A percentile compares a stretch with the other conserved stretches of the same genome.
These are phyloP conservation scores for Leptobrachium leishanense DNA, from an alignment of 2,113 vertebrate genomes.

Conservation along the genomic window DNA sequence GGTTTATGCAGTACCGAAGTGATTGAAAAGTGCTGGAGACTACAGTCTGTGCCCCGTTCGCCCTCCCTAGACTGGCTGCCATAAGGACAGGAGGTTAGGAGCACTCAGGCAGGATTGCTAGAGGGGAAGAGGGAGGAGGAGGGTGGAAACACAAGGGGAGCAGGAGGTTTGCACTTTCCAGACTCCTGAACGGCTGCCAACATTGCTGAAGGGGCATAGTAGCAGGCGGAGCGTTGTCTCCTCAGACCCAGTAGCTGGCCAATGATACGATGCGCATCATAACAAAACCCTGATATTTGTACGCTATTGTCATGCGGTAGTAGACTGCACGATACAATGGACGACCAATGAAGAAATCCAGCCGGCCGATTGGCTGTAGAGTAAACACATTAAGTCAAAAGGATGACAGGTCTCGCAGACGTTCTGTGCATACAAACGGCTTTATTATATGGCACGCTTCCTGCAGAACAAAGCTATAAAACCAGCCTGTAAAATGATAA, in stretches of 20 bases:
- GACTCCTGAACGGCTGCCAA: conserved; percentile 13
- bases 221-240: background rate
- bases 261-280: conserved; percentile 2
- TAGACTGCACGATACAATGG: conserved; percentile 3
- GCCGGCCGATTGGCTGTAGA: background rate
- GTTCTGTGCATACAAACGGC: conserved; percentile 2
- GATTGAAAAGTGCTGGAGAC: background rate
- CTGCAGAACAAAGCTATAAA: background rate
- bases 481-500: background rate
- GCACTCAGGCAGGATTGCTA: background rate
- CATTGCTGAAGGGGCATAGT: conserved; percentile 16
- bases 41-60: background rate
- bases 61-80: background rate
- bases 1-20: background rate
- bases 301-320: conserved; percentile 17
- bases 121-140: conserved; percentile 1
- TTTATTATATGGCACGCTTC: background rate
- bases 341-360: background rate
- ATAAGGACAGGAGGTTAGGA: conserved; percentile 1
- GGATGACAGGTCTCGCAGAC: conserved; percentile 8
- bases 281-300: conserved; percentile 4
- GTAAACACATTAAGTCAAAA: conserved; percentile 10
- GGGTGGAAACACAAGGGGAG: background rate
- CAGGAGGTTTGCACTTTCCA: background rate
- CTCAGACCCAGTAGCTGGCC: conserved; percentile 3